These are phyloP conservation scores for Caenorhabditis latens DNA, from an alignment of 1,140 invertebrate species.

Conservation along the genomic window DNA sequence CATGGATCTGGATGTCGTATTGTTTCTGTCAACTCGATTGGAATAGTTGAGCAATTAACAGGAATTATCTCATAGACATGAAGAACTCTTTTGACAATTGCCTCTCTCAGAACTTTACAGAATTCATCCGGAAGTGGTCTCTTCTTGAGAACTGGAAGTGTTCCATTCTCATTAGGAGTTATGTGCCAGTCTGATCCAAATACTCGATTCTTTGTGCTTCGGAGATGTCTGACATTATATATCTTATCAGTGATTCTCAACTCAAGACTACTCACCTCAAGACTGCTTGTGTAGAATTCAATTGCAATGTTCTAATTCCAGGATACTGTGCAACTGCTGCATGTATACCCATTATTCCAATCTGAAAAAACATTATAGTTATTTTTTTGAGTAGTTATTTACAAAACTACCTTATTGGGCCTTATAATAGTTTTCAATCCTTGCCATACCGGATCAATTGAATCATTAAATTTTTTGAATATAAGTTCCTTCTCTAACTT, in stretches of 20 bases:
- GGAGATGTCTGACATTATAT: background rate
- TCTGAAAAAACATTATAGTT: background rate
- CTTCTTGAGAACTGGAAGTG: background rate
- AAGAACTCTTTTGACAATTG: background rate
- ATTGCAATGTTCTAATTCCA: background rate
- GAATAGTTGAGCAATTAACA: conserved; percentile 20
- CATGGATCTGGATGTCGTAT: conserved; percentile 29
- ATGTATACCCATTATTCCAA: conserved; percentile 30
- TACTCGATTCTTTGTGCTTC: conserved; percentile 4
- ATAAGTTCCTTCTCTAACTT: conserved; percentile 14
- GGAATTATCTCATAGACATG: conserved; percentile 16
- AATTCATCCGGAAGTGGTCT: background rate
- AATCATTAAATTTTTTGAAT: conserved; percentile 21
- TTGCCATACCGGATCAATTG: background rate
- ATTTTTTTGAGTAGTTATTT: background rate
- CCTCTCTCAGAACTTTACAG: background rate
- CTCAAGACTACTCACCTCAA: background rate
- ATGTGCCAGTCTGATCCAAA: conserved; percentile 1
- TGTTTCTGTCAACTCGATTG: background rate
- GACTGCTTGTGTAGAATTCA: background rate
- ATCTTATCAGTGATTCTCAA: no score
- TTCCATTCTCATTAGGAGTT: conserved; percentile 2
- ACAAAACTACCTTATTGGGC: background rate
- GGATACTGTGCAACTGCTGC: background rate
- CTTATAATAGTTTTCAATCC: background rate